Evolutionary conservation across 2,888 invertebrate species (phyloP).

Genomic region (Lysandra coridon): DNA sequence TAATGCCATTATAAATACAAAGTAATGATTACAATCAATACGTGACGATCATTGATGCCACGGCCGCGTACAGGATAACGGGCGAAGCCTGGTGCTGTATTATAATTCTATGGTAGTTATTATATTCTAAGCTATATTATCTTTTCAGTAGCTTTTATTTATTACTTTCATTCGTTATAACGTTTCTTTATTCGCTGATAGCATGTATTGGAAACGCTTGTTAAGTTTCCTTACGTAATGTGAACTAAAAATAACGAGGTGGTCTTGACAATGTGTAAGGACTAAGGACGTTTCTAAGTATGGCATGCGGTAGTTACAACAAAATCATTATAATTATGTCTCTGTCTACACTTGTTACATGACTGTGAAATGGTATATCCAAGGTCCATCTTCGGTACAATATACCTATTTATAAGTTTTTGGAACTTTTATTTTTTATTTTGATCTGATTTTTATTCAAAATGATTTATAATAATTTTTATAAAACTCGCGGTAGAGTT

Average conservation of each 20-base stretch:
- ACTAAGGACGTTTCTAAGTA: slow-evolving; percentile 10
- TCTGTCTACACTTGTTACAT: not conserved
- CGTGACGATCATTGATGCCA: slow-evolving; percentile 14
- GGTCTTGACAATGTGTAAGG: slow-evolving; percentile 1
- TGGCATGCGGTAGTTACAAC: not conserved
- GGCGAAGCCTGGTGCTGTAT: not conserved
- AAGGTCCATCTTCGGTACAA: not conserved
- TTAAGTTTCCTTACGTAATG: not conserved
- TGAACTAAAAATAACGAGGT: not conserved
- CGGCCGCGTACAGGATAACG: slow-evolving; percentile 20
- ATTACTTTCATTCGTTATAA: too few species aligned
- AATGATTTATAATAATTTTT: too few species aligned
- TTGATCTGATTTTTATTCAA: not conserved
- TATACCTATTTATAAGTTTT: not conserved
- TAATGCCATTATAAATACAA: not conserved
- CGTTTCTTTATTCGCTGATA: too few species aligned
- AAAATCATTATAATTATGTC: slow-evolving; percentile 1
- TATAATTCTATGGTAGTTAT: too few species aligned
- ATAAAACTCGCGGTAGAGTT: too few species aligned
- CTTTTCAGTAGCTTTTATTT: too few species aligned
- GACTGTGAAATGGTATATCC: not conserved
- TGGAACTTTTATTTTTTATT: not conserved
- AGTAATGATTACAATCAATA: not conserved
- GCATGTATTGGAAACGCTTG: not conserved
- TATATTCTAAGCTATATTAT: too few species aligned